A percentile compares a stretch with the other conserved stretches of the same genome.
Evolutionary conservation across 2,113 vertebrate species (phyloP).

Genomic region (Amblyornis subalaris): DNA sequence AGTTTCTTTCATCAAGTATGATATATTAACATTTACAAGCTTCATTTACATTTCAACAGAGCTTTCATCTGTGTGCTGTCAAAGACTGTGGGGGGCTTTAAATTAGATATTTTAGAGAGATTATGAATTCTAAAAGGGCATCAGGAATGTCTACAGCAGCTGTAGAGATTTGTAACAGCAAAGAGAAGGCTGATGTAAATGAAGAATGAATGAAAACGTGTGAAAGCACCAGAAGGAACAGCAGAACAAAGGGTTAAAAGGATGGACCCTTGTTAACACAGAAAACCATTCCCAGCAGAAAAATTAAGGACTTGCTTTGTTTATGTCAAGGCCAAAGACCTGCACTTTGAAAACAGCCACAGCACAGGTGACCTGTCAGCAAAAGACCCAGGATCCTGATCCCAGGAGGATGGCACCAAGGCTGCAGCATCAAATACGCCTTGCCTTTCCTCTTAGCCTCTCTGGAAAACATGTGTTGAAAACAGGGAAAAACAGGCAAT

Average conservation of each 20-base stretch:
- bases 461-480: fast-evolving
- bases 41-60: slow-evolving; percentile 63
- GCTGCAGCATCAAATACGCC: fast-evolving
- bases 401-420: neutral
- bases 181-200: neutral
- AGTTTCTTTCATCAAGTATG: neutral
- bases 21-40: slow-evolving; percentile 48
- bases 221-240: neutral
- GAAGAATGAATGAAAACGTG: neutral
- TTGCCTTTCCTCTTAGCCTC: neutral
- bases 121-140: slow-evolving; percentile 77
- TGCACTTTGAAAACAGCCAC: neutral
- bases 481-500: neutral
- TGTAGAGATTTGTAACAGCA: slow-evolving; percentile 61
- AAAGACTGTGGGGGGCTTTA: slow-evolving; percentile 75
- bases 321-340: neutral
- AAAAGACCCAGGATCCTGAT: neutral
- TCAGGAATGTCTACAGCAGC: slow-evolving; percentile 77
- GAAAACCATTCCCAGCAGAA: neutral
- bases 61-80: slow-evolving; percentile 23
- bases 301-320: neutral
- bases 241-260: neutral
- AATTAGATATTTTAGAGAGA: slow-evolving; percentile 75
- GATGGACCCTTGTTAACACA: neutral
- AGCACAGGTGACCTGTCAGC: neutral